Percentiles rank a stretch among this genome's conserved stretches.
phyloP scores from a whole-genome alignment of 2,888 invertebrate genomes.

The Cephus sareptanus region DNA sequence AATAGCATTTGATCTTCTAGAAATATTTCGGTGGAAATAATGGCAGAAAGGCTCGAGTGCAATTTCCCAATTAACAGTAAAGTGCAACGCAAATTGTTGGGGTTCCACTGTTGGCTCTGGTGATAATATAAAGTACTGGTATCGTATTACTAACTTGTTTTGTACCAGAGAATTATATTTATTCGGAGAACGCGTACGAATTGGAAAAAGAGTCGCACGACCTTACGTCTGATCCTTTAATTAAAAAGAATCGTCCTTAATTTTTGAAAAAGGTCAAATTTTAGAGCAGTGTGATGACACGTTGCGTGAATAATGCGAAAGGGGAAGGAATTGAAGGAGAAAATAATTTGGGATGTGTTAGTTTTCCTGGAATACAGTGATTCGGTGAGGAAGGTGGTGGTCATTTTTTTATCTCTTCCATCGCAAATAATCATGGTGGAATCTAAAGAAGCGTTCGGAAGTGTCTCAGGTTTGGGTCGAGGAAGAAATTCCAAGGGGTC shows the following conservation, averaged over 20 bases:
- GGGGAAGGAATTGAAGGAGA: not conserved
- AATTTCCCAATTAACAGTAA: too few relatives aligned
- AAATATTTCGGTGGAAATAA: too few relatives aligned
- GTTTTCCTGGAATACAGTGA: not conserved
- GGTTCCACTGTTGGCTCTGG: not conserved
- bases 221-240: slow-evolving; percentile 7
- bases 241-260: slow-evolving; percentile 11
- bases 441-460: not conserved
- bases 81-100: too few relatives aligned
- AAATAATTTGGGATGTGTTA: not conserved
- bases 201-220: slow-evolving; percentile 1
- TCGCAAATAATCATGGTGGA: not conserved
- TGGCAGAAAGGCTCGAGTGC: too few relatives aligned
- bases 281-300: too few relatives aligned
- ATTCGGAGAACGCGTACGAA: not conserved
- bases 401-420: not conserved
- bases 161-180: not conserved
- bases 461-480: not conserved
- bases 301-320: not conserved
- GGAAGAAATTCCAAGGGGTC: not conserved
- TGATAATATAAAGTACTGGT: not conserved
- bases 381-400: not conserved
- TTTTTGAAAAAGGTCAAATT: not conserved
- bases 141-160: not conserved
- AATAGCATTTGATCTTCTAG: too few relatives aligned